A percentile compares a stretch with the other conserved stretches of the same genome.
Evolutionary conservation across 2,888 invertebrate genomes (phyloP).

Genomic region (Slavum lentiscoides): DNA sequence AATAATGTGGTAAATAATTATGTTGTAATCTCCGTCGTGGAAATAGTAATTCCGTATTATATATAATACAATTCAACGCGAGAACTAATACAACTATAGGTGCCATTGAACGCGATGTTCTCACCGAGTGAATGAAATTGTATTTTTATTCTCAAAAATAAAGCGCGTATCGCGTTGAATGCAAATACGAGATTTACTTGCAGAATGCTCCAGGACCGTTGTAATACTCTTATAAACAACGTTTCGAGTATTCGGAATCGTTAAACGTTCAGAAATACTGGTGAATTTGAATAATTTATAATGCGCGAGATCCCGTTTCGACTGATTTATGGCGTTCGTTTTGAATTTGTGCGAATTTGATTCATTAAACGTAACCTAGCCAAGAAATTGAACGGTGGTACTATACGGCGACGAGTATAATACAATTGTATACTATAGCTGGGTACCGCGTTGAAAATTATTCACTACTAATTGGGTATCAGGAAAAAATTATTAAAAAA

Average conservation of each 20-base stretch:
- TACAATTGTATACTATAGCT: too few relatives aligned
- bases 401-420: too few relatives aligned
- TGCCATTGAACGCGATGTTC: too few relatives aligned
- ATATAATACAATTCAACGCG: too few relatives aligned
- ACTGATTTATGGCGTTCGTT: background rate
- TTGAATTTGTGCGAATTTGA: background rate
- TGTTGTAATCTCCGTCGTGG: too few relatives aligned
- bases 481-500: too few relatives aligned
- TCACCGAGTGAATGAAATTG: background rate
- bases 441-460: too few relatives aligned
- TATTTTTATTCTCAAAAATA: background rate
- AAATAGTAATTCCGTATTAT: too few relatives aligned
- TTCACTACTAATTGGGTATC: too few relatives aligned
- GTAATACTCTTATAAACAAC: background rate
- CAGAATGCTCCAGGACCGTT: background rate
- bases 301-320: background rate
- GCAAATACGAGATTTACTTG: background rate
- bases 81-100: too few relatives aligned
- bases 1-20: too few relatives aligned
- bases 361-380: background rate
- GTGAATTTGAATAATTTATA: background rate
- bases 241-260: background rate
- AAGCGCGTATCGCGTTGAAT: background rate
- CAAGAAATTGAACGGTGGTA: too few relatives aligned
- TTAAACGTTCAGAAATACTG: background rate